Evolutionary conservation across 2,888 invertebrate species (phyloP).

Genomic region (Drosophila silvestris): DNA sequence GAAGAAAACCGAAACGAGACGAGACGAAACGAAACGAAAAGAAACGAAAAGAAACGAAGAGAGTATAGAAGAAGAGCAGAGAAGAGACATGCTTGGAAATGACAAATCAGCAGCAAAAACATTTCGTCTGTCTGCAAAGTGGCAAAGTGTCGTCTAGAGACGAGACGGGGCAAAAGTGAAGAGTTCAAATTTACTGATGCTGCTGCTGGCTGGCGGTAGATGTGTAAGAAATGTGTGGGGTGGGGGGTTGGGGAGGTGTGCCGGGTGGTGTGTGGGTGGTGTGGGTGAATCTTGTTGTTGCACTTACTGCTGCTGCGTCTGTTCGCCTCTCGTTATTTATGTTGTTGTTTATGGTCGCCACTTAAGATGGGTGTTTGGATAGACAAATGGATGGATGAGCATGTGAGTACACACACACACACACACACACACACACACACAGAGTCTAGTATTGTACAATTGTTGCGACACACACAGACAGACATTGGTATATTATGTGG

Average conservation of each 20-base stretch:
- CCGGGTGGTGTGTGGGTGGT: neutral
- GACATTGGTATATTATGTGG: neutral
- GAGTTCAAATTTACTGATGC: conserved; percentile 10
- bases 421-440: conserved; percentile 12
- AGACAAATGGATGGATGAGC: conserved; percentile 26
- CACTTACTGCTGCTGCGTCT: conserved; percentile 16
- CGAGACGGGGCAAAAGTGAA: conserved; percentile 30
- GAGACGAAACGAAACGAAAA: neutral
- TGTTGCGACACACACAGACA: conserved; percentile 34
- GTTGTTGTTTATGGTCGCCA: conserved; percentile 51
- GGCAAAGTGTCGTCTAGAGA: conserved; percentile 26
- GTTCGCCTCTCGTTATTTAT: conserved; percentile 33
- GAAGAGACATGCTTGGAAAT: conserved; percentile 50
- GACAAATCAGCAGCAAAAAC: conserved; percentile 64
- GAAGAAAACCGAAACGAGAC: conserved; percentile 10
- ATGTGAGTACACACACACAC: conserved; percentile 3
- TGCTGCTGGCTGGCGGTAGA: neutral
- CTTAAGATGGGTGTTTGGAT: conserved; percentile 36
- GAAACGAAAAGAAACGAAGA: neutral
- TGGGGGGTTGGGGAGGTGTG: neutral
- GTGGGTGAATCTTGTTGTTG: conserved; percentile 14
- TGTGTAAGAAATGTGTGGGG: neutral
- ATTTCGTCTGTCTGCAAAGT: conserved; percentile 50
- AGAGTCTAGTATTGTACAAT: conserved; percentile 30
- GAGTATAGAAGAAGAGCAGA: neutral